Percentiles rank a stretch among this genome's conserved stretches.
Evolutionary conservation across 2,888 invertebrate genomes (phyloP).

Genomic region (Callimorpha dominula): DNA sequence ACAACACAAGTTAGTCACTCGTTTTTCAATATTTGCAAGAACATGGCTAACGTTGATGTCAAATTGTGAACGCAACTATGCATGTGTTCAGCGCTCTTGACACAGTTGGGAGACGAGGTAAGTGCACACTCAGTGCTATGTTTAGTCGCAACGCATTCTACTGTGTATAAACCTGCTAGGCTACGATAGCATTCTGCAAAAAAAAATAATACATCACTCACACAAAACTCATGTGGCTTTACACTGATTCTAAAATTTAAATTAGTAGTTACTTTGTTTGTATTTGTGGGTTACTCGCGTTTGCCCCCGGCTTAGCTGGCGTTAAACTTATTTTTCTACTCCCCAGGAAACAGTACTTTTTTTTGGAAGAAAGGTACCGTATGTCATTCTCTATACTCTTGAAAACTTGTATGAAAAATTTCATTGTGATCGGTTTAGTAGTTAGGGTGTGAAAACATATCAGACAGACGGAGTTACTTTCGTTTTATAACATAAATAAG

Average conservation of each 20-base stretch:
- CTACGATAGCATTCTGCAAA: conserved; percentile 29
- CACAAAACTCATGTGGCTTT: not conserved
- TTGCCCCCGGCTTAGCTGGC: not conserved
- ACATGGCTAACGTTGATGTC: conserved; percentile 30
- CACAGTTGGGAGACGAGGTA: conserved; percentile 52
- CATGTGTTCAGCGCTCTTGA: conserved; percentile 47
- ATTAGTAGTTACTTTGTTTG: no score
- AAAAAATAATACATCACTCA: no score
- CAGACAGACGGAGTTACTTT: no score
- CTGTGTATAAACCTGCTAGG: conserved; percentile 33
- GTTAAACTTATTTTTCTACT: no score
- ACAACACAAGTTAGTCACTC: not conserved
- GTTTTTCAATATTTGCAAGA: conserved; percentile 8
- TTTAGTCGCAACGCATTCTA: conserved; percentile 59
- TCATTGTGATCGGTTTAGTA: no score
- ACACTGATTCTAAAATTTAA: not conserved
- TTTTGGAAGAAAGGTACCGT: no score
- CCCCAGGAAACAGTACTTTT: no score
- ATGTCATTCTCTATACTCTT: no score
- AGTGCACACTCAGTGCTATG: conserved; percentile 42
- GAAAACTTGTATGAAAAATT: no score
- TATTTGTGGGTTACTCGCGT: not conserved
- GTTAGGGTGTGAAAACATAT: no score
- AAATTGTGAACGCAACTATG: conserved; percentile 39
- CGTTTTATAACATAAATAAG: no score